Conservation (phyloP, 2,797 vertebrate species). For the Botia kubotai region DNA sequence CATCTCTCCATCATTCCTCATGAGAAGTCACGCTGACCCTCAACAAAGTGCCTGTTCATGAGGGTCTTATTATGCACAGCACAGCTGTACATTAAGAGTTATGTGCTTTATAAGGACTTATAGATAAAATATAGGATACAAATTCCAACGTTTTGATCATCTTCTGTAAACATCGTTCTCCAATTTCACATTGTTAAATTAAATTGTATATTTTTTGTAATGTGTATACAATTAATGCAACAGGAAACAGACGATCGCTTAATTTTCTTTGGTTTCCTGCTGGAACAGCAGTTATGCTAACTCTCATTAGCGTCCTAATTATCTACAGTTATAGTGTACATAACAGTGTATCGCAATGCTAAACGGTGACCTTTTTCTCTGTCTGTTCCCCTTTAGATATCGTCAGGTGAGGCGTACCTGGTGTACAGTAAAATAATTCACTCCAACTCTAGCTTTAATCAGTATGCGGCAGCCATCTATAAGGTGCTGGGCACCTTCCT, state of each 20-base stretch:
- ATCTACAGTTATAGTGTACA: not conserved
- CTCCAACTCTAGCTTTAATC: slow-evolving; percentile 90
- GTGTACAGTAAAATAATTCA: slow-evolving; percentile 86
- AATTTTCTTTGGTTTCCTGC: too few relatives aligned
- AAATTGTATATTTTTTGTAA: too few relatives aligned
- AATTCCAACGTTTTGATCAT: too few relatives aligned
- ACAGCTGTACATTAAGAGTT: not conserved
- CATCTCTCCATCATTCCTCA: not conserved
- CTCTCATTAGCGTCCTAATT: too few relatives aligned
- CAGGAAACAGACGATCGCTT: too few relatives aligned
- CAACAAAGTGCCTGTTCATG: slow-evolving; percentile 26
- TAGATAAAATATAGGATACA: too few relatives aligned
- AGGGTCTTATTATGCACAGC: slow-evolving; percentile 10
- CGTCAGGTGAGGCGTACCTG: slow-evolving; percentile 83
- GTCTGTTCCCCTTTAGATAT: slow-evolving; percentile 68
- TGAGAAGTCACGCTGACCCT: not conserved
- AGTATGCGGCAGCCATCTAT: slow-evolving; percentile 89
- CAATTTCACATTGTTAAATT: too few relatives aligned
- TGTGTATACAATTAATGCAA: too few relatives aligned
- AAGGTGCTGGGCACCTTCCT: slow-evolving; percentile 93
- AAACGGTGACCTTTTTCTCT: slow-evolving; percentile 1
- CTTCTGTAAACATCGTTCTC: too few relatives aligned
- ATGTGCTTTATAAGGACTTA: not conserved
- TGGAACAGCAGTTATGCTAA: too few relatives aligned
- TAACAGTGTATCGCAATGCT: not conserved